phyloP scores from a whole-genome alignment of 2,113 vertebrate species.

The Theristicus caerulescens region DNA sequence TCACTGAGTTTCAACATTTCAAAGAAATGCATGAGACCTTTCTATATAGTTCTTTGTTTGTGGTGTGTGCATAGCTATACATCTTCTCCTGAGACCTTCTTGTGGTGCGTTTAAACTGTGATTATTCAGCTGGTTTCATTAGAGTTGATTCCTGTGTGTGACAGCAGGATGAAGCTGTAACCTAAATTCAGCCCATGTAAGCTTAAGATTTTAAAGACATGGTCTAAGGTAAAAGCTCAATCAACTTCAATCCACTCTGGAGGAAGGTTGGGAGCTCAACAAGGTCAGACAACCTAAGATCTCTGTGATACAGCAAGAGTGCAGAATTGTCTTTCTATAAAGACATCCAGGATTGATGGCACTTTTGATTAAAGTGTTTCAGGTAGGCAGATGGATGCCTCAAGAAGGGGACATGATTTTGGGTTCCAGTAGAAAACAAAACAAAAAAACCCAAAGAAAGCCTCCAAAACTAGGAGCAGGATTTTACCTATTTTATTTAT shows the following conservation, averaged over 20 bases:
- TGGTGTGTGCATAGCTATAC: fast-evolving
- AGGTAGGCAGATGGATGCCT: neutral
- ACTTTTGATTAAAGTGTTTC: neutral
- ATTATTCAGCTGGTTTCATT: neutral
- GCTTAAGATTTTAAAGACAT: neutral
- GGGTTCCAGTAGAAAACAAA: neutral
- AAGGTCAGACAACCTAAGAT: neutral
- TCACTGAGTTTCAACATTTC: neutral
- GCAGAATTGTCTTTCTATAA: neutral
- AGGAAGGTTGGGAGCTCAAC: neutral
- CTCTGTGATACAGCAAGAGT: neutral
- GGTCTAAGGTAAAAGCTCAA: neutral
- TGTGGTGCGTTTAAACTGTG: neutral
- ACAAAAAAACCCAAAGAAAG: neutral
- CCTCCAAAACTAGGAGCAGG: neutral
- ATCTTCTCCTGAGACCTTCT: neutral
- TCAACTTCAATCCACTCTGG: neutral
- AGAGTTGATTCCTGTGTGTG: neutral
- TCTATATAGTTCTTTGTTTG: neutral
- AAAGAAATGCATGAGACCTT: neutral
- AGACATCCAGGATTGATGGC: neutral
- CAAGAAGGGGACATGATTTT: neutral
- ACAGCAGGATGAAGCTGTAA: neutral
- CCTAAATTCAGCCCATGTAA: neutral
- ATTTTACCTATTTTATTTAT: neutral